phyloP scores from a whole-genome alignment of 2,888 invertebrate genomes.

The Macrophya annulata region DNA sequence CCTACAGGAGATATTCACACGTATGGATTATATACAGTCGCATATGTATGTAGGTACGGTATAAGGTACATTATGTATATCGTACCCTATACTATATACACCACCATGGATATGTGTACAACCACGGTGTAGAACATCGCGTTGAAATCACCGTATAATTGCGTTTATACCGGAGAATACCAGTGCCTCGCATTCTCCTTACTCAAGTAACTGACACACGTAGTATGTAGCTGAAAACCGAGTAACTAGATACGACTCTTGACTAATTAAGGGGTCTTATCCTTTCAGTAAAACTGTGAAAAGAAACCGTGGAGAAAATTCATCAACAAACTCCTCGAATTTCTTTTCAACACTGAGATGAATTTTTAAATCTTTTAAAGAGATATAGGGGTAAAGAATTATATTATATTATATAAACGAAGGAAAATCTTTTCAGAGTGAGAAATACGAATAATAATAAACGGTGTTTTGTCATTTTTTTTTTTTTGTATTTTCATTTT shows the following conservation, averaged over 20 bases:
- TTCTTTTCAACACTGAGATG: not conserved
- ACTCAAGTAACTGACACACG: slow-evolving; percentile 14
- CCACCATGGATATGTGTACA: not conserved
- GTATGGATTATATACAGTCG: not conserved
- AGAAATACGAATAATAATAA: too few relatives aligned
- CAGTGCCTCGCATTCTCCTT: not conserved
- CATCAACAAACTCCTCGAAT: not conserved
- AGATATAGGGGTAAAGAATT: not conserved
- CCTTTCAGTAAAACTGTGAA: not conserved
- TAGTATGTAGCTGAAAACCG: slow-evolving; percentile 1
- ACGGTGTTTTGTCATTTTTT: too few relatives aligned
- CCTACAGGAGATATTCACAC: not conserved
- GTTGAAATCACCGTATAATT: slow-evolving; percentile 39
- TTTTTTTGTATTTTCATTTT: too few relatives aligned
- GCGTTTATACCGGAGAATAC: slow-evolving; percentile 16
- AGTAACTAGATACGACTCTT: not conserved
- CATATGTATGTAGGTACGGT: not conserved
- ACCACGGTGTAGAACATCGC: not conserved
- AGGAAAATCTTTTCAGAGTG: not conserved
- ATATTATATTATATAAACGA: not conserved
- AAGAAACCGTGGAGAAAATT: not conserved
- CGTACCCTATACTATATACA: not conserved
- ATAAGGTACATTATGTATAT: not conserved
- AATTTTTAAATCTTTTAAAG: not conserved
- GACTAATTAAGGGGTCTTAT: not conserved